phyloP scores from a whole-genome alignment of 2,113 vertebrate species.

The Callipepla californica region DNA sequence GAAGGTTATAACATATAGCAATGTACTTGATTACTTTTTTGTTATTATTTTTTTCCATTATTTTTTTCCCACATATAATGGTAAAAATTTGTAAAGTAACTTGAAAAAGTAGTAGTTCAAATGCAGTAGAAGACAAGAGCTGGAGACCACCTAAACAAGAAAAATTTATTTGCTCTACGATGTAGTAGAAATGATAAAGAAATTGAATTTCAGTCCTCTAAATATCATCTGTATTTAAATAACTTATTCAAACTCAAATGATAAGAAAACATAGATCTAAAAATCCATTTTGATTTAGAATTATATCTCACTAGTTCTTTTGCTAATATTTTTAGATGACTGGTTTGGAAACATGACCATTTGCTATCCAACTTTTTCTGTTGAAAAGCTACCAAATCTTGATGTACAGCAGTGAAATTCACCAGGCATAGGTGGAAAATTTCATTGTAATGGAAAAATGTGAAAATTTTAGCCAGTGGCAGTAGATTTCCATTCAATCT shows the following conservation, averaged over 20 bases:
- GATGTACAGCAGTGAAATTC: background rate
- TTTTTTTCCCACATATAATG: background rate
- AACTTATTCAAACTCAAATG: background rate
- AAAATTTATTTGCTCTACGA: background rate
- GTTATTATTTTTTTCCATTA: background rate
- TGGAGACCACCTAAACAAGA: background rate
- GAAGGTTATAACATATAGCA: background rate
- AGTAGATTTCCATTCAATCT: background rate
- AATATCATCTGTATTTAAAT: background rate
- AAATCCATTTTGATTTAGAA: background rate
- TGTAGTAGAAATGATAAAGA: background rate
- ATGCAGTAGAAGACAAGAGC: background rate
- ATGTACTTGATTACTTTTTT: background rate
- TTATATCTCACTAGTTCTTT: background rate
- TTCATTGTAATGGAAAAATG: background rate
- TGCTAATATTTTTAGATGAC: background rate
- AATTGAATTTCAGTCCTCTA: background rate
- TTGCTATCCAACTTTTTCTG: background rate
- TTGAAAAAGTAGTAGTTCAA: background rate
- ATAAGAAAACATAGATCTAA: background rate
- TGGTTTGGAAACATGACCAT: background rate
- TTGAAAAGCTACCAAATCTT: background rate
- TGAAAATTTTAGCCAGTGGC: background rate
- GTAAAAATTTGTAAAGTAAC: background rate
- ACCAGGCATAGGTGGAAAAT: background rate